Percentiles rank a stretch among this genome's conserved stretches.
phyloP scores from a whole-genome alignment of 2,888 invertebrate species.

The Parapristionchus giblindavisi region DNA sequence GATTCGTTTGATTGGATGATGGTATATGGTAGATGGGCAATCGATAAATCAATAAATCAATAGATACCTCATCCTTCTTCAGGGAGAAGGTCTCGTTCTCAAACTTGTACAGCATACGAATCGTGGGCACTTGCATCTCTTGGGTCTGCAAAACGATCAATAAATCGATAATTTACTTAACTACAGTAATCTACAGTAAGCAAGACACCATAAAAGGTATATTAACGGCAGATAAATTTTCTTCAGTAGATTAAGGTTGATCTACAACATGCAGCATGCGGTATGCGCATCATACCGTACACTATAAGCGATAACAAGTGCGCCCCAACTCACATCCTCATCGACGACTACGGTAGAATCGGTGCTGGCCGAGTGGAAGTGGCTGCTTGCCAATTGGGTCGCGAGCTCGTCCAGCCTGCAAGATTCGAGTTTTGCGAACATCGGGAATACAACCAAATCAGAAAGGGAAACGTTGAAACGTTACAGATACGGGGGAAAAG shows the following conservation, averaged over 20 bases:
- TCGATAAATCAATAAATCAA: too few species aligned
- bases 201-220: too few species aligned
- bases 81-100: conserved; percentile 49
- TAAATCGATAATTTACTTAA: neutral
- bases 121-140: conserved; percentile 63
- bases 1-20: neutral
- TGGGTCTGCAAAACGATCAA: conserved; percentile 43
- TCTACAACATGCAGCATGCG: too few species aligned
- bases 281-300: too few species aligned
- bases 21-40: neutral
- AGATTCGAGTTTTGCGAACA: too few species aligned
- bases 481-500: neutral
- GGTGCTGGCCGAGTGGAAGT: conserved; percentile 61
- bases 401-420: conserved; percentile 68
- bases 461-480: neutral
- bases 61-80: conserved; percentile 32
- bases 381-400: conserved; percentile 66
- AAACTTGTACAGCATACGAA: conserved; percentile 57
- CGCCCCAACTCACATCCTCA: conserved; percentile 30
- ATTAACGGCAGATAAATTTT: too few species aligned
- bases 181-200: too few species aligned
- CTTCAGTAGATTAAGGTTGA: too few species aligned
- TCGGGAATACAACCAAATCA: neutral
- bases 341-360: neutral
- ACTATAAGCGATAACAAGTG: too few species aligned